Evolutionary conservation across 2,888 invertebrate genomes (phyloP), one percentile per base, ranked within the genome.

Genomic region (Dione juno): DNA sequence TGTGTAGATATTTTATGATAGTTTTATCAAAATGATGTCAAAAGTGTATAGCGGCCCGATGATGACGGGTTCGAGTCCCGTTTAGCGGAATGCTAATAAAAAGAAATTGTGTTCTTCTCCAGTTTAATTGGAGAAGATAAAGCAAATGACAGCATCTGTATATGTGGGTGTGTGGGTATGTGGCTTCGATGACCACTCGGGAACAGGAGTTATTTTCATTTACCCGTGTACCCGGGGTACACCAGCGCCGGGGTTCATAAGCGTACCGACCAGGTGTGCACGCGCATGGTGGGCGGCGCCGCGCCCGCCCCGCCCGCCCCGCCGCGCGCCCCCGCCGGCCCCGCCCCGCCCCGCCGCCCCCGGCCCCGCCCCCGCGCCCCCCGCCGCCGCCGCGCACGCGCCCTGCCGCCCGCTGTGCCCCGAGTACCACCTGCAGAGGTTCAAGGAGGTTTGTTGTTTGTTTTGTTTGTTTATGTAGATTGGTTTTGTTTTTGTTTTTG

Each of bases 381-480:
- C 50, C 10, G 19, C 40, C 69, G 19, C 40, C 69, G 82, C 87
- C 48, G 77, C 80, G 74, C 81, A 76, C 71, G 83, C 81, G 77
- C 85, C 88, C 9, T 85, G 85, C 78, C 84, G 85, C 75, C 85
- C 87, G 71, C 88, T 90, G 43, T 90, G 91, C 73, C 88, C 89
- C 67, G 88, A 91, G 79, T 92, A 91, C 81, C 92, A 92, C 7
- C 80, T 92, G 81, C 87, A 87, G 75, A 75, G 91, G 77, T 89
- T 90, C 78, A 86, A 87, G 70, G 90, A 91, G 90, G 90, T 90
- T 73, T 8, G 52, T 10, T 14, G 9, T 0, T n/a, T n/a, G 14
- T 45, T n/a, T 16, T 37, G 8, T 40, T 50, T 14, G 19, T 16
- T 37, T 37, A 37, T 16, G n/a, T 63, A 9, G 16, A 1, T 59